Percentiles rank a stretch among this genome's conserved stretches.
phyloP scores from a whole-genome alignment of 2,888 invertebrate genomes.

The Drosophila mimica region DNA sequence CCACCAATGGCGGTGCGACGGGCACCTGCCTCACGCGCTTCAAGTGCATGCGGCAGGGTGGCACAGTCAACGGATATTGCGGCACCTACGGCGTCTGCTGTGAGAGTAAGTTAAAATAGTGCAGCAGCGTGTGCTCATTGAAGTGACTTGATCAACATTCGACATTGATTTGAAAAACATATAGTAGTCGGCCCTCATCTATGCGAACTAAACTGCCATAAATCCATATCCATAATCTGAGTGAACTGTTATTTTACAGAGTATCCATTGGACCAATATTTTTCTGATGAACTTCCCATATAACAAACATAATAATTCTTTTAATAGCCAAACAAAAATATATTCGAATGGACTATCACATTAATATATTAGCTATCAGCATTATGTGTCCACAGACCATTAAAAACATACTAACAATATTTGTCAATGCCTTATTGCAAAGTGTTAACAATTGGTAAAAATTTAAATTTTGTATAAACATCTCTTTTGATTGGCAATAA shows the following conservation, averaged over 20 bases:
- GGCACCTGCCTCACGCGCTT: conserved; percentile 83
- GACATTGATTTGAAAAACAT: background rate
- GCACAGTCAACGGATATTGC: conserved; percentile 82
- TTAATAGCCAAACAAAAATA: background rate
- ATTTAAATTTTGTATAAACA: background rate
- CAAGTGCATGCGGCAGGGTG: conserved; percentile 81
- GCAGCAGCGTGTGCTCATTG: background rate
- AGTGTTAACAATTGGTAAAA: background rate
- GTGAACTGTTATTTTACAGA: background rate
- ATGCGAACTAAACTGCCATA: too few relatives aligned
- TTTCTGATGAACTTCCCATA: background rate
- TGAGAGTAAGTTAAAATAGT: conserved; percentile 76
- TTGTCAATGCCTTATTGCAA: background rate
- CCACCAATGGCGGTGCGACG: conserved; percentile 74
- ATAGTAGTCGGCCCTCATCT: too few relatives aligned
- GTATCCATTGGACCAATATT: background rate
- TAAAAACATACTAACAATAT: background rate
- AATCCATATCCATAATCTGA: background rate
- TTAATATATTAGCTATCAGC: too few relatives aligned
- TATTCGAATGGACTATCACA: background rate
- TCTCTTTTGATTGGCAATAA: background rate
- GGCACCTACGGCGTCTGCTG: conserved; percentile 83
- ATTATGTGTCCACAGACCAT: background rate
- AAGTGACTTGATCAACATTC: background rate
- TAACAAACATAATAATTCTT: too few relatives aligned